These are phyloP conservation scores for Ammodramus savannarum DNA, from an alignment of 2,113 vertebrate genomes.

Conservation along the genomic window DNA sequence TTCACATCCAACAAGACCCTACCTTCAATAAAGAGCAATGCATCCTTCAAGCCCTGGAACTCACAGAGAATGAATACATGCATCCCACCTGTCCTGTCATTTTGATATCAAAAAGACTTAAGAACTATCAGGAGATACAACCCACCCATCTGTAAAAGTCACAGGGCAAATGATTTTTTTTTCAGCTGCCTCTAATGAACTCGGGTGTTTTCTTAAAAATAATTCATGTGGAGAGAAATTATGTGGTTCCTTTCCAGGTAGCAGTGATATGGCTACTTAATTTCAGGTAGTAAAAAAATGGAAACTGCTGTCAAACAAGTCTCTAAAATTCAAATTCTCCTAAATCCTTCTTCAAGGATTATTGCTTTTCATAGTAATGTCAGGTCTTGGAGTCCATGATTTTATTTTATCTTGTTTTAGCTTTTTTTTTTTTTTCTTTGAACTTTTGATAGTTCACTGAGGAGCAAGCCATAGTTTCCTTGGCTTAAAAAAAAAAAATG, in stretches of 20 bases:
- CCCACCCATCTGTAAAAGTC: not conserved
- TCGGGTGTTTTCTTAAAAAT: not conserved
- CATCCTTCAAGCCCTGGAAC: not conserved
- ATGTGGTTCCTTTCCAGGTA: not conserved
- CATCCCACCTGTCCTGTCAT: not conserved
- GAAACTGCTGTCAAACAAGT: not conserved
- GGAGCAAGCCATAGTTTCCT: not conserved
- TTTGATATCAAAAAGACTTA: not conserved
- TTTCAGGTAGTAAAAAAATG: not conserved
- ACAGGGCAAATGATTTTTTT: not conserved
- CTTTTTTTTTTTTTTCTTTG: not conserved
- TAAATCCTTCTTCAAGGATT: not conserved
- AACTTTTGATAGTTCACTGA: not conserved
- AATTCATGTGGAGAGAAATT: not conserved
- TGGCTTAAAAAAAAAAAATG: not conserved
- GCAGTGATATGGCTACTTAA: not conserved
- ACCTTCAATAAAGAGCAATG: not conserved
- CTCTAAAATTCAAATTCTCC: not conserved
- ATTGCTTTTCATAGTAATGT: not conserved
- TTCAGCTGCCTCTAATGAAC: not conserved
- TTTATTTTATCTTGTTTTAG: not conserved
- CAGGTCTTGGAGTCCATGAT: not conserved
- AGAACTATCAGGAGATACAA: not conserved
- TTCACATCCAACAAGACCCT: not conserved
- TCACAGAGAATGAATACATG: fast-evolving